A percentile compares a stretch with the other conserved stretches of the same genome.
phyloP scores from a whole-genome alignment of 2,888 invertebrate genomes.

The Thera obeliscata region DNA sequence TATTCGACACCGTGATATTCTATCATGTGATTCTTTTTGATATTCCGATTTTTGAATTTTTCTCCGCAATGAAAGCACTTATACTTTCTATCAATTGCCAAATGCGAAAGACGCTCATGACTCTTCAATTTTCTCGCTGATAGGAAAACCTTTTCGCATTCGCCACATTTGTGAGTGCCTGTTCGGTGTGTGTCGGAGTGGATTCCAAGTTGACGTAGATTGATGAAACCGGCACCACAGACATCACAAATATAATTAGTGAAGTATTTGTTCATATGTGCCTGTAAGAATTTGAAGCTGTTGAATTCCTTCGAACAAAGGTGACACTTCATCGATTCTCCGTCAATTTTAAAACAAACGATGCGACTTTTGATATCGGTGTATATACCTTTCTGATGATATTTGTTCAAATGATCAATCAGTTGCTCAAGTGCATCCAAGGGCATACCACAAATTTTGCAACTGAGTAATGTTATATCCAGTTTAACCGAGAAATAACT shows the following conservation, averaged over 20 bases:
- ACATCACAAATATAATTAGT: slow-evolving; percentile 57
- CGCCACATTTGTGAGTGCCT: slow-evolving; percentile 29
- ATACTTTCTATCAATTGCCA: slow-evolving; percentile 2
- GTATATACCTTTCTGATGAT: slow-evolving; percentile 51
- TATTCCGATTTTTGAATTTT: slow-evolving; percentile 52
- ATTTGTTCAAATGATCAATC: slow-evolving; percentile 48
- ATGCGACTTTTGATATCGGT: slow-evolving; percentile 51
- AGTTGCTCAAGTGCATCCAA: slow-evolving; percentile 46
- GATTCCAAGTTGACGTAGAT: slow-evolving; percentile 55
- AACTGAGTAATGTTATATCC: slow-evolving; percentile 62
- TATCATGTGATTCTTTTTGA: slow-evolving; percentile 27
- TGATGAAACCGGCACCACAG: slow-evolving; percentile 58
- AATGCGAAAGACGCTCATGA: slow-evolving; percentile 16
- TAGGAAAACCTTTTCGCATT: slow-evolving; percentile 27
- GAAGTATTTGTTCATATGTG: slow-evolving; percentile 64
- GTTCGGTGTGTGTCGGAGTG: slow-evolving; percentile 55
- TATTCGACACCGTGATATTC: slow-evolving; percentile 28
- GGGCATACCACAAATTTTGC: slow-evolving; percentile 54
- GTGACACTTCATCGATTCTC: slow-evolving; percentile 49
- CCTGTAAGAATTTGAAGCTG: slow-evolving; percentile 55
- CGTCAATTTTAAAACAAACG: slow-evolving; percentile 58
- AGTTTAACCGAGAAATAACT: slow-evolving; percentile 53
- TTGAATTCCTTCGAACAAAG: slow-evolving; percentile 50
- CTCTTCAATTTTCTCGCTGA: slow-evolving; percentile 10
- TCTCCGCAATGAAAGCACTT: slow-evolving; percentile 50